Conservation (phyloP, 1,140 invertebrate genomes). For the Ladona fulva region DNA sequence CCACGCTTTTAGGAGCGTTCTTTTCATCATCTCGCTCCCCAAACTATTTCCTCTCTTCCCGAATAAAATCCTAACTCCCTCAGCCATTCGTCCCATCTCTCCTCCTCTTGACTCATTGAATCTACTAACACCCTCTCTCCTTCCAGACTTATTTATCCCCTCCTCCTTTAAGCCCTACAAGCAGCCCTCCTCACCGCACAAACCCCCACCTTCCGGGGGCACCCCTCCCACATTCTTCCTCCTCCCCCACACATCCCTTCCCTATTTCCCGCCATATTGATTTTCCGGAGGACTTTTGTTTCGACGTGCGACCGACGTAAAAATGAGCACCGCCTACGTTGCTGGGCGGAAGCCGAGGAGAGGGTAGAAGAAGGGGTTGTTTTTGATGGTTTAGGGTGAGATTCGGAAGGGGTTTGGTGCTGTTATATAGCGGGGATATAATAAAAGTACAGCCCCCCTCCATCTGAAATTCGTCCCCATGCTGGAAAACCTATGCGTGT, state of each 20-base stretch:
- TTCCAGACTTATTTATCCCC: not conserved
- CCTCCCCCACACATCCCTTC: constrained; percentile 6
- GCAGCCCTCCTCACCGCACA: not conserved
- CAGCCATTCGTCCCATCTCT: not conserved
- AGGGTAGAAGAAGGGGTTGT: not conserved
- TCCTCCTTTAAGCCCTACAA: not conserved
- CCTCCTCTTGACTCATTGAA: constrained; percentile 4
- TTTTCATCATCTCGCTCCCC: not conserved
- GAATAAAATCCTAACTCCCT: not conserved
- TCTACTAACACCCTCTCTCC: not conserved
- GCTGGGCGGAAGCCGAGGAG: not conserved
- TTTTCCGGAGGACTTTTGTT: not conserved
- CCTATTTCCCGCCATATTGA: constrained; percentile 1
- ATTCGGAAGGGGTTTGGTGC: too few species aligned
- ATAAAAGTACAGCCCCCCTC: too few species aligned
- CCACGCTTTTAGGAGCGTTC: not conserved
- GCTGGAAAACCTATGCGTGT: too few species aligned
- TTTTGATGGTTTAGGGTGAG: too few species aligned
- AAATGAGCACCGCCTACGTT: not conserved
- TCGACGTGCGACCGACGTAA: constrained; percentile 1
- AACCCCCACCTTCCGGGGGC: not conserved
- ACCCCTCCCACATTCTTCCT: not conserved
- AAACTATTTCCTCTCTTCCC: not conserved
- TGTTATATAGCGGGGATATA: too few species aligned
- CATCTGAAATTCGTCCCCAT: too few species aligned